These are phyloP conservation scores for Apis mellifera DNA, from an alignment of 1,140 invertebrate genomes.

Conservation along the genomic window Amel_HAv3.1 CM009943.2:4626501-4627000, in stretches of 20 bases:
- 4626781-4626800: no score
- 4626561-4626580: constrained; percentile 25
- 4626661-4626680: constrained; percentile 27
- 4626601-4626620: constrained; percentile 36
- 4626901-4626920: constrained; percentile 37
- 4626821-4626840: not conserved
- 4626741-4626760: not conserved
- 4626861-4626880: not conserved
- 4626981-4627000: not conserved
- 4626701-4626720: constrained; percentile 7
- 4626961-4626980: not conserved
- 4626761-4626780: not conserved
- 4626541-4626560: constrained; percentile 5
- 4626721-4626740: constrained; percentile 1
- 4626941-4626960: constrained; percentile 6
- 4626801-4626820: not conserved
- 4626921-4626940: not conserved
- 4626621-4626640: constrained; percentile 15
- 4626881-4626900: not conserved
- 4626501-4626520: no score
- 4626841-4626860: not conserved
- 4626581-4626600: constrained; percentile 28
- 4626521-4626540: no score
- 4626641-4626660: constrained; percentile 11
- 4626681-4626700: constrained; percentile 29